Conservation (phyloP, 92 coral and sea anemone genomes). For the Parazoanthus swiftii region DNA sequence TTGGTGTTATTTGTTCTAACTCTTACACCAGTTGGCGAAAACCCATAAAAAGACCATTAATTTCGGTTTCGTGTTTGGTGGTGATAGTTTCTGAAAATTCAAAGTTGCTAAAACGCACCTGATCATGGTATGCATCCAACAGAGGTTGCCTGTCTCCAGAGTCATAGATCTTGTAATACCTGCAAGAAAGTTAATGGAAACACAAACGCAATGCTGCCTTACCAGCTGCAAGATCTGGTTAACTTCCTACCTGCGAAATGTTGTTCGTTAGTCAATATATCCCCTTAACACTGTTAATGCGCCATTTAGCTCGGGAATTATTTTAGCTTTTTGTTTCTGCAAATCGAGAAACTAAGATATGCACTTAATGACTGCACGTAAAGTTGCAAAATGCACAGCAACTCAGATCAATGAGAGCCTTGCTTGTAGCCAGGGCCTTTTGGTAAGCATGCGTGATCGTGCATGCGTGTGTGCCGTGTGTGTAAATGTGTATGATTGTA, state of each 20-base stretch:
- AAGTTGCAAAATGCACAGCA: not conserved
- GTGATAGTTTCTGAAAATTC: no score
- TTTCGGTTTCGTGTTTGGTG: not conserved
- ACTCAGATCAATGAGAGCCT: not conserved
- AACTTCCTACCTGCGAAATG: not conserved
- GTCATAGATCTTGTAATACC: slow-evolving; percentile 93
- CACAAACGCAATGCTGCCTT: slow-evolving; percentile 23
- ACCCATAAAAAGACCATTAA: not conserved
- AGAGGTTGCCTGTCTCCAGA: slow-evolving; percentile 87
- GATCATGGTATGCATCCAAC: slow-evolving; percentile 95
- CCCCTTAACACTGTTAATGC: no score
- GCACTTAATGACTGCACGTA: not conserved
- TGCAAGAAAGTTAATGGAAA: slow-evolving; percentile 25
- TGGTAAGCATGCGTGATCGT: no score
- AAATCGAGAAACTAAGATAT: no score
- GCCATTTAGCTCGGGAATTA: no score
- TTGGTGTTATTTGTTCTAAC: not conserved
- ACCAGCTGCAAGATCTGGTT: not conserved
- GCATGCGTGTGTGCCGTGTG: no score
- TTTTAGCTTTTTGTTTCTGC: not conserved
- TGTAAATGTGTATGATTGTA: no score
- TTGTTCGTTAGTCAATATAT: not conserved
- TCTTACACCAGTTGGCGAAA: not conserved
- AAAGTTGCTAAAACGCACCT: slow-evolving; percentile 55
- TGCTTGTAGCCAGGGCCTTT: no score